phyloP scores from a whole-genome alignment of 2,888 invertebrate species.

The Spodoptera picta region DNA sequence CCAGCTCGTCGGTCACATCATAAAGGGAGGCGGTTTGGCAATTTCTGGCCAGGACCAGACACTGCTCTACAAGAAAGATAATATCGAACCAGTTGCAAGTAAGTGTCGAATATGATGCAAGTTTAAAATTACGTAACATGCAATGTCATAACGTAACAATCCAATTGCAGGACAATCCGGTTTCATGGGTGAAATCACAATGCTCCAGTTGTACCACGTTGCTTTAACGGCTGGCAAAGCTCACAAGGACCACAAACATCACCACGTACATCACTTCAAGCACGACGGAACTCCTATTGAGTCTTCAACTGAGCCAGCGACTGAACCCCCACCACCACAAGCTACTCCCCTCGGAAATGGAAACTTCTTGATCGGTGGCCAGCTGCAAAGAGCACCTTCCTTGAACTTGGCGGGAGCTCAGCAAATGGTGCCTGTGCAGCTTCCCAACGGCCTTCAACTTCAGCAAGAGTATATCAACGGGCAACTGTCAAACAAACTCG shows the following conservation, averaged over 20 bases:
- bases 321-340: constrained; percentile 85
- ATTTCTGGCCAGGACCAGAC: constrained; percentile 93
- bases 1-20: constrained; percentile 93
- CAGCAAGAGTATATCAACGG: constrained; percentile 90
- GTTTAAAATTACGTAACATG: constrained; percentile 9
- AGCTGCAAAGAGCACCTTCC: constrained; percentile 89
- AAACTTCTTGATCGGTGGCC: constrained; percentile 90
- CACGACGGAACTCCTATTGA: constrained; percentile 91
- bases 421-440: constrained; percentile 82
- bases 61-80: constrained; percentile 73
- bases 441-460: constrained; percentile 84
- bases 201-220: constrained; percentile 94
- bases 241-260: constrained; percentile 95
- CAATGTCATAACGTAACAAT: constrained; percentile 30
- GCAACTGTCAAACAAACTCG: constrained; percentile 89
- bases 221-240: constrained; percentile 95
- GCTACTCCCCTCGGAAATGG: constrained; percentile 84
- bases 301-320: constrained; percentile 88
- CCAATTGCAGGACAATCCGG: constrained; percentile 89
- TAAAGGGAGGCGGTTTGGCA: constrained; percentile 92
- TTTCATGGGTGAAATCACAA: constrained; percentile 92
- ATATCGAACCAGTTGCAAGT: constrained; percentile 71
- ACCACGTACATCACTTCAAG: constrained; percentile 94
- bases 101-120: constrained; percentile 52
- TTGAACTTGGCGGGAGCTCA: constrained; percentile 85